Base-by-base conservation (phyloP, 2,797 vertebrate species). In the Gobionotothen gibberifrons region DNA sequence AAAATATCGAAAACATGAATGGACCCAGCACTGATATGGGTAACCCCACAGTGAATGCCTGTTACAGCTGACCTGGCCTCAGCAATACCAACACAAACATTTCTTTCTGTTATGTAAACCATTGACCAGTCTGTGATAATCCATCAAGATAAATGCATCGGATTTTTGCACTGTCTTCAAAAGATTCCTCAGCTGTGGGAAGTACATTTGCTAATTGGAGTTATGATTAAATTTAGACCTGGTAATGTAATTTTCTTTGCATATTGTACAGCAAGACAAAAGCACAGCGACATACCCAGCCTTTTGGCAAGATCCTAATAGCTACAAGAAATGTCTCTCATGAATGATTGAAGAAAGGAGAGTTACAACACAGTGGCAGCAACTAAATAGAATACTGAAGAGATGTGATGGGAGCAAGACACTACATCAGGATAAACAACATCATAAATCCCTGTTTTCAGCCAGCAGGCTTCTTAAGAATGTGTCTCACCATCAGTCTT, bases 341-440 rank as follows among this genome's bases (percentile, higher is more conserved):
- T 86, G 81, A 90, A 89, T 81, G 72, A 81, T 63, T 57, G 42
- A 74, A 44, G 79, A 67, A 78, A 10, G 44, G 19, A 67, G 76
- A 81, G 79, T 76, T 82, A 46, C 54, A 57, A 44, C 56, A 43
- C 51, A 39, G 70, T 21, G 46, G 67, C 83, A 71, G 82, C 61
- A 48, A 59, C 46, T 46, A 75, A 81, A 73, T 26, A 46, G 61
- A 84, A 63, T 42, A 69, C 44, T 57, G 68, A 71, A 60, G 58
- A 69, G 63, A 52, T 67, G 3, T 70, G 77, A 65, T 42, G 64
- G 63, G 75, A 14, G 54, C 26, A 32, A 66, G 57, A 53, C 16
- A 49, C 12, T 39, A 15, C 19, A 15, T 56, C 61, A 57, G 47
- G 69, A 76, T 53, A 62, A 77, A 80, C 43, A 63, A 17, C 62